Evolutionary conservation across 2,113 vertebrate genomes (phyloP).

Genomic region (Nematolebias whitei): DNA sequence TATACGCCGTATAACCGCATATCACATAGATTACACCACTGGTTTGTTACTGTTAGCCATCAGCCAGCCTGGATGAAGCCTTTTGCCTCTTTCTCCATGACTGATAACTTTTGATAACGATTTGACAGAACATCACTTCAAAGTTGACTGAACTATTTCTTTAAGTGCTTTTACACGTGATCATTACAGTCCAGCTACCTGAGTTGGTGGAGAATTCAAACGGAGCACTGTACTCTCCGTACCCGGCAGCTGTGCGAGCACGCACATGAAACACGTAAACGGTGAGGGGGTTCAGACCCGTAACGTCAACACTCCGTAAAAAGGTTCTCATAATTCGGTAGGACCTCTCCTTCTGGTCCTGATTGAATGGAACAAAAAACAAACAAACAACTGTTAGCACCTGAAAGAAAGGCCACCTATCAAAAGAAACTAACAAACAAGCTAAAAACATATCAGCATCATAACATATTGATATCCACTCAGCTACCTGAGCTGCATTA

Average conservation of each 20-base stretch:
- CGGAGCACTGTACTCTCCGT: slow-evolving; percentile 92
- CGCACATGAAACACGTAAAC: slow-evolving; percentile 96
- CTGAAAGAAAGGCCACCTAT: slow-evolving; percentile 42
- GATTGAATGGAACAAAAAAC: slow-evolving; percentile 54
- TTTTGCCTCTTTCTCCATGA: too few species aligned
- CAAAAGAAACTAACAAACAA: slow-evolving; percentile 35
- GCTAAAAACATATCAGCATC: too few species aligned
- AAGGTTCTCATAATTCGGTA: slow-evolving; percentile 95
- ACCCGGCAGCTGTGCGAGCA: slow-evolving; percentile 94
- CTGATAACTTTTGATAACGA: too few species aligned
- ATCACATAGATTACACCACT: too few species aligned
- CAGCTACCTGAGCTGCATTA: slow-evolving; percentile 38
- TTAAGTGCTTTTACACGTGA: not conserved
- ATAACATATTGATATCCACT: slow-evolving; percentile 46
- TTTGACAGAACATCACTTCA: too few species aligned
- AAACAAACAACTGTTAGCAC: slow-evolving; percentile 35
- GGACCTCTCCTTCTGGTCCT: slow-evolving; percentile 97
- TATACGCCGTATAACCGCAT: too few species aligned
- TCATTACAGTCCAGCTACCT: slow-evolving; percentile 74
- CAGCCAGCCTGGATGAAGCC: too few species aligned
- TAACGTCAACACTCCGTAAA: slow-evolving; percentile 88
- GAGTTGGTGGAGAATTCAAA: slow-evolving; percentile 97
- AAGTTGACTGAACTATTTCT: too few species aligned
- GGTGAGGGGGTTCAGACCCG: slow-evolving; percentile 92
- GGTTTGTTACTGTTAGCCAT: too few species aligned